Percentiles rank a stretch among this genome's conserved stretches.
These are phyloP conservation scores for Caenorhabditis afra DNA, from an alignment of 2,888 invertebrate genomes.

Conservation along the genomic window DNA sequence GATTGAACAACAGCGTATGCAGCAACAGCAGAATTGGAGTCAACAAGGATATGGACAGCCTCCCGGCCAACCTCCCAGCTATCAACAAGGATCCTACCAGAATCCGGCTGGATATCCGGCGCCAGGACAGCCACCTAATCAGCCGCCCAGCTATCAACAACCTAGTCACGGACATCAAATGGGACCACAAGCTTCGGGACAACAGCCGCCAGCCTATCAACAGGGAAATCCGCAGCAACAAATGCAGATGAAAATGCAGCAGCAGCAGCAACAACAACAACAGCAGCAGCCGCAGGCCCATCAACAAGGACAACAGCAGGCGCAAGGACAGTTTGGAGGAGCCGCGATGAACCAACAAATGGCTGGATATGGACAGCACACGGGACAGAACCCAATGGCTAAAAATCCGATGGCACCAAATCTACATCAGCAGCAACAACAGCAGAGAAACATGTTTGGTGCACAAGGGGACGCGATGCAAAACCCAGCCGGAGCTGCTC, in stretches of 20 bases:
- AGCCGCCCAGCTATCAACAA: slow-evolving; percentile 37
- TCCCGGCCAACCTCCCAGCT: slow-evolving; percentile 35
- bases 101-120: slow-evolving; percentile 23
- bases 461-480: slow-evolving; percentile 8
- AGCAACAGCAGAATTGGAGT: slow-evolving; percentile 5
- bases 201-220: slow-evolving; percentile 32
- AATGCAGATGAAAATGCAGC: slow-evolving; percentile 52
- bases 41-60: slow-evolving; percentile 32
- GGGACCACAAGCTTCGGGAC: slow-evolving; percentile 5
- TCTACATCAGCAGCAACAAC: slow-evolving; percentile 23
- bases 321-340: slow-evolving; percentile 6
- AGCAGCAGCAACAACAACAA: slow-evolving; percentile 6
- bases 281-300: slow-evolving; percentile 6
- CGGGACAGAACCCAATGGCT: neutral
- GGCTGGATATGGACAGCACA: slow-evolving; percentile 6
- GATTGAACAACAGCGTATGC: slow-evolving; percentile 1
- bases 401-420: neutral
- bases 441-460: slow-evolving; percentile 13
- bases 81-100: slow-evolving; percentile 40
- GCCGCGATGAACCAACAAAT: slow-evolving; percentile 21
- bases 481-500: slow-evolving; percentile 13
- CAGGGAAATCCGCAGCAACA: slow-evolving; percentile 34
- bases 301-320: slow-evolving; percentile 14
- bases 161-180: slow-evolving; percentile 31
- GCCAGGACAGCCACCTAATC: slow-evolving; percentile 8